These are phyloP conservation scores for Pelmatolapia mariae DNA, from an alignment of 2,113 vertebrate species.

Conservation along the genomic window DNA sequence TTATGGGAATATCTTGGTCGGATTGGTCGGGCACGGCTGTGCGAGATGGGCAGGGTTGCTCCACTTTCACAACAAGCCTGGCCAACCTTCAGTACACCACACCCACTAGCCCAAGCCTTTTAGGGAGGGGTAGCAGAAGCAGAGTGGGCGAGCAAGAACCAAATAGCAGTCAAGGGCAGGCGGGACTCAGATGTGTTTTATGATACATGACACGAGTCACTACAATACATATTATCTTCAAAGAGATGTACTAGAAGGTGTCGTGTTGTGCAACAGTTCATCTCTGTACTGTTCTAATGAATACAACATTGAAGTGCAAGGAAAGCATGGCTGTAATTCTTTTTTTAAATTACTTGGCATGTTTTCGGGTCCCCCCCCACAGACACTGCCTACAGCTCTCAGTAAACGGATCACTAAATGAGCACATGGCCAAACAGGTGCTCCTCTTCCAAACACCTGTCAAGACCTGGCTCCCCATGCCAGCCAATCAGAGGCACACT, in stretches of 20 bases:
- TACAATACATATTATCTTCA: not conserved
- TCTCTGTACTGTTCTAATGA: not conserved
- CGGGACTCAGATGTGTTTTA: not conserved
- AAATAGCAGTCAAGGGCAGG: slow-evolving; percentile 20
- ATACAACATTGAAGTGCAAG: slow-evolving; percentile 51
- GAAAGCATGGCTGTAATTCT: slow-evolving; percentile 58
- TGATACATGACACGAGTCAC: not conserved
- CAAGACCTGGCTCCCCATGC: slow-evolving; percentile 38
- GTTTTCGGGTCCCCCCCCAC: slow-evolving; percentile 41
- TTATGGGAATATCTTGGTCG: slow-evolving; percentile 66
- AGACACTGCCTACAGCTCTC: slow-evolving; percentile 65
- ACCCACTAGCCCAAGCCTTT: slow-evolving; percentile 51
- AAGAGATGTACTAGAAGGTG: not conserved
- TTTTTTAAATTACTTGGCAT: slow-evolving; percentile 79
- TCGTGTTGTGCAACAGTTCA: not conserved
- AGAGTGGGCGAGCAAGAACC: slow-evolving; percentile 31
- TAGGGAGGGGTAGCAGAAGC: slow-evolving; percentile 47
- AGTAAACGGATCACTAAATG: slow-evolving; percentile 75
- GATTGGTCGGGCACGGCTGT: slow-evolving; percentile 44
- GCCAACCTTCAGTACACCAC: slow-evolving; percentile 43
- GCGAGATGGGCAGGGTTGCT: slow-evolving; percentile 55
- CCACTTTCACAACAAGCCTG: slow-evolving; percentile 61
- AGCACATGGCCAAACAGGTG: slow-evolving; percentile 81
- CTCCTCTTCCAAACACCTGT: slow-evolving; percentile 72
- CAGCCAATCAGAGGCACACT: slow-evolving; percentile 69